phyloP scores from a whole-genome alignment of 2,797 vertebrate species.

The Phrynocephalus guinanensis region DNA sequence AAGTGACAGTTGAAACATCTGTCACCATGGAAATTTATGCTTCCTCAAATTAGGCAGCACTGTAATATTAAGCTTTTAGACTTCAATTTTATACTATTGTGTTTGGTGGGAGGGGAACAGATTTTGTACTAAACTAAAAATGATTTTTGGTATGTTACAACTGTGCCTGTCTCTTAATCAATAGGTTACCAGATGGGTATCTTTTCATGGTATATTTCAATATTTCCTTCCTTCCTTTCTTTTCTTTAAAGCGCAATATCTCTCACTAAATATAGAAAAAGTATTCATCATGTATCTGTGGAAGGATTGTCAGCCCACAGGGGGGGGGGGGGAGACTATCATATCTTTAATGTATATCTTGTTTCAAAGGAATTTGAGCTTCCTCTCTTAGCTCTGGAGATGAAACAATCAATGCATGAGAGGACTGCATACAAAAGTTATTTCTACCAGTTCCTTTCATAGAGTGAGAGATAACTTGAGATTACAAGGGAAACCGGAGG shows the following conservation, averaged over 20 bases:
- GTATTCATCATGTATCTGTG: background rate
- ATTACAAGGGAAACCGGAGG: background rate
- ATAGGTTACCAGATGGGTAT: conserved; percentile 12
- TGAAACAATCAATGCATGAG: background rate
- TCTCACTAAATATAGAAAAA: conserved; percentile 32
- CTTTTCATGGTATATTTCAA: background rate
- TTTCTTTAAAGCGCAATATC: no score
- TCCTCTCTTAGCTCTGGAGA: background rate
- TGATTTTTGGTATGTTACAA: conserved; percentile 8
- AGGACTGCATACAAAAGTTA: conserved; percentile 2
- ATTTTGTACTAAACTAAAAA: conserved; percentile 17
- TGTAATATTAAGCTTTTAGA: background rate
- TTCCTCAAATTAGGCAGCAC: background rate
- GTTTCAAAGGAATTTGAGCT: conserved; percentile 24
- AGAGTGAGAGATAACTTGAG: conserved; percentile 7
- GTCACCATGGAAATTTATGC: background rate
- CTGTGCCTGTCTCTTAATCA: conserved; percentile 8
- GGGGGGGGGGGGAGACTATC: background rate
- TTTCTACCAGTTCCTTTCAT: background rate
- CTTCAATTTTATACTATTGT: background rate
- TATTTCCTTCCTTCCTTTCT: background rate
- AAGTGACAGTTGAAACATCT: background rate
- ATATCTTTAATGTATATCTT: background rate
- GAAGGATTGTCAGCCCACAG: background rate
- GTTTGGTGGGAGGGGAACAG: background rate